Base-by-base conservation (phyloP, 2,888 invertebrate genomes). In the Arctia plantaginis region DNA sequence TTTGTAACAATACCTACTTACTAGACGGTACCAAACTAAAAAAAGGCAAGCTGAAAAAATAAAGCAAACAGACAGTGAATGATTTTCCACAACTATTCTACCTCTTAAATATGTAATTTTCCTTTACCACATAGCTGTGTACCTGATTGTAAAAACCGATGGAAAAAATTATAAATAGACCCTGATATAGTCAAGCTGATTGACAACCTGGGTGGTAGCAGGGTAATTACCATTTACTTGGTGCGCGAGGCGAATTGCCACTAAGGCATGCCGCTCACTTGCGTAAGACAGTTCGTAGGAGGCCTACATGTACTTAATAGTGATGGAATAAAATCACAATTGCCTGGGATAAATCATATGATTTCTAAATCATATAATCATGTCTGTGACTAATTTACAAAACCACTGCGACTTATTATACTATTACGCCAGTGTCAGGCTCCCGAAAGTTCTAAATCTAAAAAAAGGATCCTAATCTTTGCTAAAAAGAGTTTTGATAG, bases 151-250 rank as follows among this genome's bases (percentile, higher is more conserved):
- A 62, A 62, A 59, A 62, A 30, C 27, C 27, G 30, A 30, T 30
- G 7, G 15, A 4, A 3, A 15, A 62, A 30, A 44, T 64, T 71
- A 69, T 70, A 72, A 72, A 72, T 65, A 75, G 71, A 65, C 13
- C 70, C 51, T 30, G 72, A 69, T 74, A 81, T 86, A 87, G 83
- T 83, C 82, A 82, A 74, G 68, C 66, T 75, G 79, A 74, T 70
- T 76, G 59, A 77, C 78, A 72, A 71, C 77, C 72, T 82, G 84
- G 82, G 78, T 91, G 92, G 92, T 90, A 88, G 93, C 91, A 93
- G 90, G 72, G 90, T 85, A 85, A 87, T 89, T 90, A 82, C 85
- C 85, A 90, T 89, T 89, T 88, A 83, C 69, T 64, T 74, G 75
- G 81, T 78, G 77, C 79, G 80, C 69, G 66, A 75, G 74, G 73